Evolutionary conservation across 2,888 invertebrate genomes (phyloP), one percentile per base, ranked within the genome.

Genomic region (Schrankia costaestrigalis): DNA sequence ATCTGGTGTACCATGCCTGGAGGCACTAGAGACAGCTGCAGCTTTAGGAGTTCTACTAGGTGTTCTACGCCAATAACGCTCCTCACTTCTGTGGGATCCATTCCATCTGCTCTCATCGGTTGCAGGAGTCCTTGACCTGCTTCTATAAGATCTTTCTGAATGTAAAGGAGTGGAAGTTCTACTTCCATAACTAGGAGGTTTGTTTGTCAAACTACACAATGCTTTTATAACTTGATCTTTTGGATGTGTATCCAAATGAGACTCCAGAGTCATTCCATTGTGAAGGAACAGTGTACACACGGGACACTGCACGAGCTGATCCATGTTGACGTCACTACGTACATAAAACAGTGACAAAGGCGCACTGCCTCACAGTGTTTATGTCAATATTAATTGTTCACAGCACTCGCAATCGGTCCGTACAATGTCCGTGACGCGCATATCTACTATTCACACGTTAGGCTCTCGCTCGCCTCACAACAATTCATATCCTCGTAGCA

Each of bases 191-290:
- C 63, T 71, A 40, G 68, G 65, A 48, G 77, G 80, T 33, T 86
- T 89, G 44, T 89, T 85, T 46, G 90, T 87, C 41, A 87, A 61
- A 52, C 51, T 75, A 61, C 87, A 91, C 46, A 96, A 84, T 12
- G 95, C 95, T 72, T 93, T 94, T 56, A 95, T 95, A 30, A 96
- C 95, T 80, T 95, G 95, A 60, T 95, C 95, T 77, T 95, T 95
- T 23, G 95, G 95, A 86, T 95, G 95, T 13, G 95, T 95, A 68
- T 94, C 93, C 74, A 96, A 89, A 74, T 95, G 95, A 48, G 91
- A 91, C 71, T 94, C 93, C 56, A 95, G 83, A 40, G 93, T 91
- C 86, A 95, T 95, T 36, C 95, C 95, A 81, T 93, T 93, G 56
- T 95, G 91, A 53, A 96, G 88, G 77, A 92, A 95, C 45, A 95